These are phyloP conservation scores for Schizotus pectinicornis DNA, from an alignment of 2,888 invertebrate genomes.

Conservation along the genomic window DNA sequence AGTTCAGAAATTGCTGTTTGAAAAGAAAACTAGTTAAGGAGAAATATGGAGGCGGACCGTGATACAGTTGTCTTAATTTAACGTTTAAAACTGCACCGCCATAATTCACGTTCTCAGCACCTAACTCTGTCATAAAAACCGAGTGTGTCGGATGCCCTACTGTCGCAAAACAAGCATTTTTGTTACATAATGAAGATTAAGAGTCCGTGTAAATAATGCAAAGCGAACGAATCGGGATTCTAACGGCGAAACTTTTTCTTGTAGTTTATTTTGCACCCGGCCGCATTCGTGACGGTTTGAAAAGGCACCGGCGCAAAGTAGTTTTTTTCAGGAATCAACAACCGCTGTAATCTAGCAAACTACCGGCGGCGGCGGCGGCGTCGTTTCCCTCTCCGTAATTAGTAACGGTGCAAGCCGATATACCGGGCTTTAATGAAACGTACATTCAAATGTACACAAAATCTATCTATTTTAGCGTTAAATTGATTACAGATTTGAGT, in stretches of 20 bases:
- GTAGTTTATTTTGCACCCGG: slow-evolving; percentile 25
- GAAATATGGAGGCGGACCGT: neutral
- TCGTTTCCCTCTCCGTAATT: slow-evolving; percentile 31
- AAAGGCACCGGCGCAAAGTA: slow-evolving; percentile 1
- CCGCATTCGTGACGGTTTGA: slow-evolving; percentile 13
- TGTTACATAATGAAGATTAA: slow-evolving; percentile 27
- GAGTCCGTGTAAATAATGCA: slow-evolving; percentile 23
- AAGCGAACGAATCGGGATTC: slow-evolving; percentile 22
- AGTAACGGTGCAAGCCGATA: slow-evolving; percentile 22
- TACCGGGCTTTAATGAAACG: slow-evolving; percentile 26
- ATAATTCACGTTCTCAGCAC: slow-evolving; percentile 20
- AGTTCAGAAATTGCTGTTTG: neutral
- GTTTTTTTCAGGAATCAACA: slow-evolving; percentile 16
- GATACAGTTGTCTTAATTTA: slow-evolving; percentile 12
- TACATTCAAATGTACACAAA: slow-evolving; percentile 26
- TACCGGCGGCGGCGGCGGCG: slow-evolving; percentile 28
- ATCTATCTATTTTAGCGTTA: too few species aligned
- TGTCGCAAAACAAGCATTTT: slow-evolving; percentile 28
- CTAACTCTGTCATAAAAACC: slow-evolving; percentile 14
- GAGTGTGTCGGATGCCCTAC: slow-evolving; percentile 19
- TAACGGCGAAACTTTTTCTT: slow-evolving; percentile 10
- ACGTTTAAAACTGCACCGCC: slow-evolving; percentile 20
- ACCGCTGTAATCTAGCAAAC: slow-evolving; percentile 12
- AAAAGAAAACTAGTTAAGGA: neutral
- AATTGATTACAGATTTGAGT: too few species aligned